Base-by-base conservation (phyloP, 1,140 invertebrate genomes). In the Cydia fagiglandana region DNA sequence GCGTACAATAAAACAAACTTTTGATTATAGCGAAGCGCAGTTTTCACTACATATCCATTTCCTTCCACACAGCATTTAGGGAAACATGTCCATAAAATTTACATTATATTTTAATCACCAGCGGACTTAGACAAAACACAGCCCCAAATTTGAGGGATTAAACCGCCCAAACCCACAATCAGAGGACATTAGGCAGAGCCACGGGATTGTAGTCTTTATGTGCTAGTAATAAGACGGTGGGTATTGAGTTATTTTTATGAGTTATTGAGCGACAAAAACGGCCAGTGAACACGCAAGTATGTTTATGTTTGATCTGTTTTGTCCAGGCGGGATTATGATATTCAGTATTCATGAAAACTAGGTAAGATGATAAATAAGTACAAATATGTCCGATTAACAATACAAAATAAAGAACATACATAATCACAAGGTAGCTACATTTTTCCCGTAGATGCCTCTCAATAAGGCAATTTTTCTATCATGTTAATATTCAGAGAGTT, bases 261-360 rank as follows among this genome's bases (percentile, higher is more conserved):
- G 20, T 61, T 61, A 61, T 61, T 61, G 2, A 12, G 56, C 20
- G 20, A 61, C 56, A 17, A 61, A 17, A 61, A 61, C 10, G 56
- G 56, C 9, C 10, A n/a, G 17, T 24, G 56, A 61, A 12, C 56
- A 61, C 56, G 56, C 56, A 4, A 61, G 17, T 2, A 9, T 24
- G 56, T 61, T 61, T 61, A 17, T n/a, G 56, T 61, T 61, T 61
- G 56, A n/a, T 61, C 56, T 61, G 56, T 20, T 61, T 24, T 61
- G 53, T n/a, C 15, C 10, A 24, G n/a, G 50, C 17, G 0, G 17
- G 17, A 61, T 61, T 61, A 53, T 7, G n/a, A n/a, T 17, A 17
- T 53, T 53, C 45, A 15, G 45, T 53, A 17, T 53, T n/a, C 50
- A 17, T 53, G n/a, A 53, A 53, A 53, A 0, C 0, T 17, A n/a